Percentiles rank a stretch among this genome's conserved stretches.
phyloP scores from a whole-genome alignment of 1,140 invertebrate genomes.

The Charaxes varanes region DNA sequence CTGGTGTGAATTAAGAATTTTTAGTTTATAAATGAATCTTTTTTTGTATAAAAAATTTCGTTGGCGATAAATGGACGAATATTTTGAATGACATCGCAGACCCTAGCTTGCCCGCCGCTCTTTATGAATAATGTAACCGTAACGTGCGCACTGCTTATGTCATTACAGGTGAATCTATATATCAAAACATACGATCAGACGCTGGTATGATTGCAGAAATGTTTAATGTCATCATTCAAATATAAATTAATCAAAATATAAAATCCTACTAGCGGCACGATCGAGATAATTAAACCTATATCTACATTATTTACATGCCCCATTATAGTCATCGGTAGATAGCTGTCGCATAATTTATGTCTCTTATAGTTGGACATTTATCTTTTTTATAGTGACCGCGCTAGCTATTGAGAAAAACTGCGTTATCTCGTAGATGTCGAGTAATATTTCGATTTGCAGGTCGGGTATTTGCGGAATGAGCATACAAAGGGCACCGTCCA shows the following conservation, averaged over 20 bases:
- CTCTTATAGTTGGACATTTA: too few species aligned
- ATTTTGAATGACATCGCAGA: background rate
- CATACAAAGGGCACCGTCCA: slow-evolving; percentile 59
- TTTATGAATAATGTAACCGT: slow-evolving; percentile 7
- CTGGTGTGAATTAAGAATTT: too few species aligned
- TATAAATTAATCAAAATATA: background rate
- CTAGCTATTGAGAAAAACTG: background rate
- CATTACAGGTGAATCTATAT: background rate
- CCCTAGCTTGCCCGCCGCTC: slow-evolving; percentile 3
- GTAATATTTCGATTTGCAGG: slow-evolving; percentile 34
- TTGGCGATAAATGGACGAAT: slow-evolving; percentile 4
- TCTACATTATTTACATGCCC: too few species aligned
- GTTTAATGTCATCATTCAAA: background rate
- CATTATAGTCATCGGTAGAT: slow-evolving; percentile 3
- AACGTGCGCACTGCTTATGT: background rate
- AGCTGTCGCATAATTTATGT: too few species aligned
- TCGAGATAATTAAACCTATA: too few species aligned
- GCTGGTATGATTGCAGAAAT: background rate
- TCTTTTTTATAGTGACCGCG: slow-evolving; percentile 1
- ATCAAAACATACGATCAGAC: background rate
- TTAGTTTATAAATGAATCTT: too few species aligned
- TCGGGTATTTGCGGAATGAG: slow-evolving; percentile 66
- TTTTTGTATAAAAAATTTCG: too few species aligned
- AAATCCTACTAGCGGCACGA: background rate
- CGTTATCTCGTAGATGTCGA: background rate